Evolutionary conservation across 2,888 invertebrate genomes (phyloP), one percentile per base, ranked within the genome.

Genomic region (Osedax frankpressi): DNA sequence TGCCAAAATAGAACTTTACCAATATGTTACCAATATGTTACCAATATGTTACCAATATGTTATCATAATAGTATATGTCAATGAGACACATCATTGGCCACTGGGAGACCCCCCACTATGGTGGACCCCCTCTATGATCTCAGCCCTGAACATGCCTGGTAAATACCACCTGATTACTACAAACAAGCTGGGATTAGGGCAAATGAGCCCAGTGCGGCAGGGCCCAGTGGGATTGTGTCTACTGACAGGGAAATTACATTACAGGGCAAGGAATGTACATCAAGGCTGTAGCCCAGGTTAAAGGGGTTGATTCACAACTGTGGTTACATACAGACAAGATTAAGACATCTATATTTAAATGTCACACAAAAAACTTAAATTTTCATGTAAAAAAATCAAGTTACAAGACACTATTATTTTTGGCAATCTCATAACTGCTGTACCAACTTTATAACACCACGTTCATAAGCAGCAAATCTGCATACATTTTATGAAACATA

Each of bases 121-220:
- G n/a, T n/a, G n/a, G n/a, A n/a, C n/a, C n/a, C n/a, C n/a, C n/a
- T n/a, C n/a, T 0, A 65, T 65, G n/a, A 24, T 65, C 1, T n/a
- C 65, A 3, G 24, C 25, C 2, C 2, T n/a, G 24, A 65, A 65
- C 65, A 65, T 19, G 65, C 65, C 63, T 62, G 14, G 63, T 62
- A 62, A 62, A 62, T 62, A 62, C 63, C 65, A 65, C 65, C 65
- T 65, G 65, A 65, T 65, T 65, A 65, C 65, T 19, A 65, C 65
- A 65, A 65, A 65, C 65, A 65, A 24, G 63, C 63, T 11, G 1
- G 63, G 63, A 62, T 62, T 19, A 65, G 65, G 25, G 63, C 63
- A 2, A 65, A 65, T 65, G 1, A 65, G 65, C 65, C n/a, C 65
- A 65, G 65, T 19, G 65, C 2, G 65, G 0, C 65, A 24, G 65